phyloP scores from a whole-genome alignment of 2,888 invertebrate genomes.

The Dasypogon diadema region DNA sequence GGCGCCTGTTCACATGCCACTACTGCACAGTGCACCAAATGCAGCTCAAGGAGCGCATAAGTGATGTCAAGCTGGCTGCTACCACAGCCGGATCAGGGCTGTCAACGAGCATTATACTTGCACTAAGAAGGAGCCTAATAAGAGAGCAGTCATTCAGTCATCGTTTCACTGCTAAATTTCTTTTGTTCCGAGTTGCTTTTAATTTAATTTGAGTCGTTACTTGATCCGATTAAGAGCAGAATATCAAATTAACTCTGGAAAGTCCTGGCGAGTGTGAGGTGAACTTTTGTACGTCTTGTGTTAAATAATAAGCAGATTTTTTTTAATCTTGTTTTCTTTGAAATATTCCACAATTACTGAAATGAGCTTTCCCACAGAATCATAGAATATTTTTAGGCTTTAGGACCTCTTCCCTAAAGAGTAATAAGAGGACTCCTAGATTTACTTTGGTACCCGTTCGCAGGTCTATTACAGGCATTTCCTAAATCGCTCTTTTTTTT shows the following conservation, averaged over 20 bases:
- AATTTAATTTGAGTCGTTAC: conserved; percentile 29
- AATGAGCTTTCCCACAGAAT: too few relatives aligned
- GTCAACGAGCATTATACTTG: conserved; percentile 45
- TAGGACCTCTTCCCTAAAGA: too few relatives aligned
- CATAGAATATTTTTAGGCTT: too few relatives aligned
- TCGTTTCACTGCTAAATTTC: conserved; percentile 10
- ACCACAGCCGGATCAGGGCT: conserved; percentile 44
- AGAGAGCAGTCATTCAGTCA: not conserved
- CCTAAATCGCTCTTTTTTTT: too few relatives aligned
- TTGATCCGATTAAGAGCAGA: conserved; percentile 40
- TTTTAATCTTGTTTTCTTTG: too few relatives aligned
- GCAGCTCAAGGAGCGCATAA: conserved; percentile 12
- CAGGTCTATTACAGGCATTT: too few relatives aligned
- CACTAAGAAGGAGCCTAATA: not conserved
- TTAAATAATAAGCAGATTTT: too few relatives aligned
- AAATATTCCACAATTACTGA: too few relatives aligned
- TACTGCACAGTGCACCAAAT: not conserved
- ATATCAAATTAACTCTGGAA: not conserved
- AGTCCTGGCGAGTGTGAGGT: too few relatives aligned
- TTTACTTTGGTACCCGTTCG: too few relatives aligned
- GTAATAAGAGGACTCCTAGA: too few relatives aligned
- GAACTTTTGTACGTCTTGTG: too few relatives aligned
- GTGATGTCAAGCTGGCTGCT: conserved; percentile 10
- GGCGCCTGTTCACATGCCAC: conserved; percentile 49
- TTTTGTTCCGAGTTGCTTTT: not conserved